Evolutionary conservation across 2,113 vertebrate species (phyloP).

Genomic region (Bombycilla garrulus): DNA sequence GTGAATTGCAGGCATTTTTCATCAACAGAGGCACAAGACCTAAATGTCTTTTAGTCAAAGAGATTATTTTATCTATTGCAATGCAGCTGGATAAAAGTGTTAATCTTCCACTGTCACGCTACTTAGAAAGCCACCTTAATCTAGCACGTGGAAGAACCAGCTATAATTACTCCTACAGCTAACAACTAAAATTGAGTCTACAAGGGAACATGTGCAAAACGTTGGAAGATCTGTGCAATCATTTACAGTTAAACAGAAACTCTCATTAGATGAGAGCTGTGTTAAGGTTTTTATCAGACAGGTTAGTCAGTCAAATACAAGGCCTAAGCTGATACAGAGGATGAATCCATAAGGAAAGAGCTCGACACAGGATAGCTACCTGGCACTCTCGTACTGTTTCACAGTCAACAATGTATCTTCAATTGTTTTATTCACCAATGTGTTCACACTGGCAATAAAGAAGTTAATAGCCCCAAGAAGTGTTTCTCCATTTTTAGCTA

Average conservation of each 20-base stretch:
- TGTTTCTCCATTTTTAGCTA: conserved; percentile 97
- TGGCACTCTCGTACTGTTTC: conserved; percentile 95
- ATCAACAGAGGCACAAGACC: background rate
- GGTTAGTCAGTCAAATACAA: background rate
- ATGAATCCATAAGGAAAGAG: background rate
- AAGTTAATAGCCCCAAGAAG: conserved; percentile 95
- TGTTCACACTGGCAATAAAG: conserved; percentile 94
- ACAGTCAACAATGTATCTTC: conserved; percentile 96
- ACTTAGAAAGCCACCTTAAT: background rate
- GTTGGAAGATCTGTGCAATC: background rate
- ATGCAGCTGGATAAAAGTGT: background rate
- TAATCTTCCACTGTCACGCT: background rate
- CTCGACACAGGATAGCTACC: conserved; percentile 72
- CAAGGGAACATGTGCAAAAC: background rate
- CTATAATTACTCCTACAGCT: background rate
- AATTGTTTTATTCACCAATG: conserved; percentile 97
- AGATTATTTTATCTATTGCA: background rate
- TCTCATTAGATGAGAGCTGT: background rate
- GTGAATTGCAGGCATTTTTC: background rate
- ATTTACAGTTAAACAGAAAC: background rate
- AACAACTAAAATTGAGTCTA: background rate
- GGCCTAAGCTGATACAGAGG: background rate
- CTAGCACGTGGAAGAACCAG: background rate
- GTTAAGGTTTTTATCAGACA: background rate
- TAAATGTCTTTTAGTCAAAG: background rate